phyloP scores from a whole-genome alignment of 2,888 invertebrate genomes.

The Nudaria mundana region DNA sequence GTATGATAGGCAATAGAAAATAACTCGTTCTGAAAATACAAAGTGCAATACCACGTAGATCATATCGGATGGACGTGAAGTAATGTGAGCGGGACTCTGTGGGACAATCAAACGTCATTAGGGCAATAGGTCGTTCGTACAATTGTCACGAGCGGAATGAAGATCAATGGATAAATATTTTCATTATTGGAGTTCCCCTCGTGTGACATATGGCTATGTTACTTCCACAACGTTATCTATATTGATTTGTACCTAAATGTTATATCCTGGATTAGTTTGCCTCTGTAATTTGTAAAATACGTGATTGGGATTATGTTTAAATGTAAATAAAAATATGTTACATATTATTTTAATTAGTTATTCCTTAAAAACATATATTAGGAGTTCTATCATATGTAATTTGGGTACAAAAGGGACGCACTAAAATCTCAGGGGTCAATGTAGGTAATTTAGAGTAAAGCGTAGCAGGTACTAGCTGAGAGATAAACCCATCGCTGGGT shows the following conservation, averaged over 20 bases:
- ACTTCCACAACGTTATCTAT: slow-evolving; percentile 21
- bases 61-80: slow-evolving; percentile 29
- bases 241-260: slow-evolving; percentile 11
- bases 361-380: no score
- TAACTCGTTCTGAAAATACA: slow-evolving; percentile 28
- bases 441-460: no score
- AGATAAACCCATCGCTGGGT: no score
- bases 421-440: no score
- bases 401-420: no score
- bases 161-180: slow-evolving; percentile 47
- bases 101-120: slow-evolving; percentile 42
- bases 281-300: background rate
- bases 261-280: slow-evolving; percentile 7
- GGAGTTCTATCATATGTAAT: no score
- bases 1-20: slow-evolving; percentile 10
- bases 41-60: slow-evolving; percentile 21
- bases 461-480: no score
- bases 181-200: slow-evolving; percentile 40
- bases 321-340: no score
- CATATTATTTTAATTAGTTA: no score
- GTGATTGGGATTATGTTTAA: background rate
- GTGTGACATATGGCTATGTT: slow-evolving; percentile 25
- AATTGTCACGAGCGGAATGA: slow-evolving; percentile 41
- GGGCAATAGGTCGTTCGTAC: slow-evolving; percentile 40
- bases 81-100: slow-evolving; percentile 34